Percentiles rank a stretch among this genome's conserved stretches.
These are phyloP conservation scores for Gasterosteus nipponicus DNA, from an alignment of 2,113 vertebrate species.

Conservation along the genomic window DNA sequence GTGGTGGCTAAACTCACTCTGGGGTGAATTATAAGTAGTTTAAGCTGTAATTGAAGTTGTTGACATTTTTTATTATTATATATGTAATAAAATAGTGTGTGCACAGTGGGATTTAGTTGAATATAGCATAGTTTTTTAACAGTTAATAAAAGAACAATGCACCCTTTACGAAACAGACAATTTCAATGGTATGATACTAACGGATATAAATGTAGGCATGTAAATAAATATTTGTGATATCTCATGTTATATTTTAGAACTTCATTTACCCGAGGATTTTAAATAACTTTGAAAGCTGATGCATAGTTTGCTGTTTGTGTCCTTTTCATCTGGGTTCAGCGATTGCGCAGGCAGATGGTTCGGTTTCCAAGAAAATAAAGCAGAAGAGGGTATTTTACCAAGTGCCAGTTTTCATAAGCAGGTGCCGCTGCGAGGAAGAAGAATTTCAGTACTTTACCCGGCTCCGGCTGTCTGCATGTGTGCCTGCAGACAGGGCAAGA, in stretches of 20 bases:
- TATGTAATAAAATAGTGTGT: constrained; percentile 25
- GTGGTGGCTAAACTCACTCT: constrained; percentile 53
- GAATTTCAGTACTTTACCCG: not conserved
- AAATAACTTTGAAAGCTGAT: not conserved
- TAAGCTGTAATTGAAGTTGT: constrained; percentile 52
- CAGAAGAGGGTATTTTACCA: not conserved
- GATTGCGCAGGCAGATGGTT: not conserved
- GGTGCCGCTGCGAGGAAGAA: not conserved
- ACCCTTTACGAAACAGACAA: not conserved
- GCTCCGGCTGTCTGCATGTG: not conserved
- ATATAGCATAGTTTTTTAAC: not conserved
- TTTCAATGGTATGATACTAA: not conserved
- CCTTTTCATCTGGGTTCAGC: not conserved
- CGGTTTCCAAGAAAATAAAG: not conserved
- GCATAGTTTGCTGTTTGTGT: not conserved
- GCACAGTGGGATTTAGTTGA: not conserved
- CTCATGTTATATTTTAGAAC: not conserved
- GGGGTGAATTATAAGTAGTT: constrained; percentile 52
- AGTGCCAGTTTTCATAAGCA: not conserved
- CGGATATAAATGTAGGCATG: not conserved
- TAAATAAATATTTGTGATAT: not conserved
- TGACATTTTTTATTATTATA: not conserved
- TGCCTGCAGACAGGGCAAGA: not conserved
- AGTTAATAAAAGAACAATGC: not conserved
- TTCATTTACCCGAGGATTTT: not conserved